Conservation (phyloP, 92 coral and sea anemone species). For the Epizoanthus fatuus region DNA sequence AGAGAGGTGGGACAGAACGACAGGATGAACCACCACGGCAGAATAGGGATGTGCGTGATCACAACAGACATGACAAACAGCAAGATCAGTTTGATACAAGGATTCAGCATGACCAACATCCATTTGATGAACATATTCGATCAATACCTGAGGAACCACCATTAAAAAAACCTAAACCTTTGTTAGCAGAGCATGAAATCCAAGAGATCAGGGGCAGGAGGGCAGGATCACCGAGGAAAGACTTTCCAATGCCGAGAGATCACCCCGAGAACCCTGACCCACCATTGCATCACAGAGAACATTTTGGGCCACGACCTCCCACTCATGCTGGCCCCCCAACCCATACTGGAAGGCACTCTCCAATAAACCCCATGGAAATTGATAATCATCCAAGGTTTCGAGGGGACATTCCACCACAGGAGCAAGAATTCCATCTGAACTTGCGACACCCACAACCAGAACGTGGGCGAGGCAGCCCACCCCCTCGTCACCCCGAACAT, state of each 20-base stretch:
- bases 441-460: conserved; percentile 30
- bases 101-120: conserved; percentile 5
- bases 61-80: background rate
- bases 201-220: conserved; percentile 66
- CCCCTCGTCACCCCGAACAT: conserved; percentile 10
- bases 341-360: conserved; percentile 14
- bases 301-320: conserved; percentile 19
- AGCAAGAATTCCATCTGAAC: conserved; percentile 30
- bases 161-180: conserved; percentile 80
- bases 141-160: conserved; percentile 67
- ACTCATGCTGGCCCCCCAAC: conserved; percentile 20
- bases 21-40: background rate
- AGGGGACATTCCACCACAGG: conserved; percentile 9
- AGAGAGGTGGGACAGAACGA: conserved; percentile 36
- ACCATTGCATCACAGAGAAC: conserved; percentile 24
- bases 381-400: conserved; percentile 5
- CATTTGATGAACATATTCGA: conserved; percentile 39
- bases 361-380: conserved; percentile 1
- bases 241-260: conserved; percentile 45
- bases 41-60: background rate
- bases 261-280: conserved; percentile 21
- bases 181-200: conserved; percentile 79
- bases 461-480: conserved; percentile 40
- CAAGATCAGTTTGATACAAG: background rate
- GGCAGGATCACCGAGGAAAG: conserved; percentile 69